These are phyloP conservation scores for Calameuta filiformis DNA, from an alignment of 2,888 invertebrate species.

Conservation along the genomic window DNA sequence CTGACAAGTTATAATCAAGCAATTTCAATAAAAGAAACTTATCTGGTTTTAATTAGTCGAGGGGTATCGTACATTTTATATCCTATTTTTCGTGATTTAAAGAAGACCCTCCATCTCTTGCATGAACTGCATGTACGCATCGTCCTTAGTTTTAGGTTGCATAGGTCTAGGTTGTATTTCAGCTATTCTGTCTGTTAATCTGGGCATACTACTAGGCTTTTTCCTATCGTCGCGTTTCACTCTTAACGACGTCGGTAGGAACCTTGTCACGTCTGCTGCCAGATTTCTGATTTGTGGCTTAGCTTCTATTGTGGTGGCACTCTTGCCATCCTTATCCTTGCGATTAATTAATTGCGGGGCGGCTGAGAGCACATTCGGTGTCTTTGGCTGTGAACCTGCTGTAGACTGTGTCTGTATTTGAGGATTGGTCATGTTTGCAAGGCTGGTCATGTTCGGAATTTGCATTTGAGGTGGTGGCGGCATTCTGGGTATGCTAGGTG, in stretches of 20 bases:
- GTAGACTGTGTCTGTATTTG: constrained; percentile 46
- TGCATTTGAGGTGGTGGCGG: constrained; percentile 71
- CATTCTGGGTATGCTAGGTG: constrained; percentile 72
- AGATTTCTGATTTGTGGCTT: constrained; percentile 96
- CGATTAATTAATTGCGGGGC: constrained; percentile 85
- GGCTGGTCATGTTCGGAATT: constrained; percentile 50
- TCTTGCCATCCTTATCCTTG: constrained; percentile 74
- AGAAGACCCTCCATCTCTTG: constrained; percentile 96
- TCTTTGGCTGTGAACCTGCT: constrained; percentile 60
- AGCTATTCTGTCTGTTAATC: constrained; percentile 63
- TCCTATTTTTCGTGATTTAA: constrained; percentile 61
- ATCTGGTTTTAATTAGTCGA: background rate
- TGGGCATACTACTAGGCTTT: constrained; percentile 65
- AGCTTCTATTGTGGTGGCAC: constrained; percentile 88
- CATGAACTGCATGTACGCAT: constrained; percentile 99
- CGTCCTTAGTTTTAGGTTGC: constrained; percentile 85
- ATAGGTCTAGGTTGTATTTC: constrained; percentile 67
- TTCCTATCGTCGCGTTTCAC: constrained; percentile 89
- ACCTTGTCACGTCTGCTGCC: constrained; percentile 94
- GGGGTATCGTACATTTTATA: background rate
- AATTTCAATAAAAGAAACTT: background rate
- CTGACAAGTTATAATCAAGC: background rate
- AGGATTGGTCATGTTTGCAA: constrained; percentile 47
- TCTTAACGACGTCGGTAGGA: constrained; percentile 92
- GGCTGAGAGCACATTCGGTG: constrained; percentile 81